These are phyloP conservation scores for Callorhinus ursinus DNA, from an alignment of 2,113 vertebrate species.

Conservation along the genomic window DNA sequence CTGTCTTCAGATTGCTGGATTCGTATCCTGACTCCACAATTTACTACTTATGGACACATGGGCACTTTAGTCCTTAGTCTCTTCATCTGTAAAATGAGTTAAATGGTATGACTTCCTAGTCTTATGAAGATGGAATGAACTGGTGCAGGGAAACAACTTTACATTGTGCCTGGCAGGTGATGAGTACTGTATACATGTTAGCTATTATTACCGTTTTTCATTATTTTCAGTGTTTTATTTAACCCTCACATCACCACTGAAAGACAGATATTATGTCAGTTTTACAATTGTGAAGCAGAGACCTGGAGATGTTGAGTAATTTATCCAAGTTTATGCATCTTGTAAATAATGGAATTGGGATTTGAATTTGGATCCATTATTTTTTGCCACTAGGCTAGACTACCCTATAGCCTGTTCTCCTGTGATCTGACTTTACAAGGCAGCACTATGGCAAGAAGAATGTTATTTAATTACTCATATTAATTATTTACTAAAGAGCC, in stretches of 20 bases:
- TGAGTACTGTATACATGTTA: too few relatives aligned
- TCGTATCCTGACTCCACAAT: not conserved
- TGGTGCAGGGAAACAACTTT: not conserved
- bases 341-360: not conserved
- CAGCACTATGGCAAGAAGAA: not conserved
- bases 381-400: not conserved
- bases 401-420: fast-evolving
- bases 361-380: not conserved
- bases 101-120: not conserved
- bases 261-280: too few relatives aligned
- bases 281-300: not conserved
- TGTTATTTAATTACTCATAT: not conserved
- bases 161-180: fast-evolving
- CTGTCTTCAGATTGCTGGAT: not conserved
- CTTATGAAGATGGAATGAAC: not conserved
- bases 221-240: not conserved
- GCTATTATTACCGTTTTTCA: not conserved
- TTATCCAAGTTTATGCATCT: not conserved
- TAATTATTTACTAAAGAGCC: not conserved
- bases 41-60: not conserved
- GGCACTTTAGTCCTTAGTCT: not conserved
- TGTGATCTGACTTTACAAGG: not conserved
- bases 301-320: not conserved
- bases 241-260: not conserved
- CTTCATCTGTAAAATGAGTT: not conserved